phyloP scores from a whole-genome alignment of 2,797 vertebrate genomes.

The Distichodus sexfasciatus region DNA sequence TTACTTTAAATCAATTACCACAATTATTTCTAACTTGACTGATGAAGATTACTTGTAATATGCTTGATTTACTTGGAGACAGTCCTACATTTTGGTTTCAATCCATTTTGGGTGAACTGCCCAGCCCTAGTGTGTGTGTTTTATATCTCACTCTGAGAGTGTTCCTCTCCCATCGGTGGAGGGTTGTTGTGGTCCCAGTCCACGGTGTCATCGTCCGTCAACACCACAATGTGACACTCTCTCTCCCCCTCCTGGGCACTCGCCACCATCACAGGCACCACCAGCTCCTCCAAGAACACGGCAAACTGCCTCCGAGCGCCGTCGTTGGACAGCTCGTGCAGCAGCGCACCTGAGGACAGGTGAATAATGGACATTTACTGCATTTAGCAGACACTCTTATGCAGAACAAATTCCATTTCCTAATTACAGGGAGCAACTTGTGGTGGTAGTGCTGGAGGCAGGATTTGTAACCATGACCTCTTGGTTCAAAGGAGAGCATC shows the following conservation, averaged over 20 bases:
- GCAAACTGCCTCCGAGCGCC: slow-evolving; percentile 94
- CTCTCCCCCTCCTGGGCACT: slow-evolving; percentile 94
- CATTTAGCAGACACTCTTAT: not conserved
- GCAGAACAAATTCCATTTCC: no score
- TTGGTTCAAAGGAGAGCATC: no score
- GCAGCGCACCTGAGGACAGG: slow-evolving; percentile 84
- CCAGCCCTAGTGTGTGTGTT: not conserved
- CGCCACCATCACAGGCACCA: slow-evolving; percentile 96
- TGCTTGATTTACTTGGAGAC: no score
- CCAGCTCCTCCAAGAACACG: slow-evolving; percentile 98
- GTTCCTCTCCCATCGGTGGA: slow-evolving; percentile 98
- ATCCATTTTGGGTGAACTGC: not conserved
- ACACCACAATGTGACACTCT: slow-evolving; percentile 96
- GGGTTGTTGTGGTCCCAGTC: slow-evolving; percentile 99
- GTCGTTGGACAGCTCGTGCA: slow-evolving; percentile 98
- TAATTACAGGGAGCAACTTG: no score
- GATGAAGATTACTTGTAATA: no score
- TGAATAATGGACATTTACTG: no score
- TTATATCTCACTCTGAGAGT: slow-evolving; percentile 97
- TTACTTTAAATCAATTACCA: no score
- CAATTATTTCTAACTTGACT: no score
- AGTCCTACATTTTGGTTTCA: no score
- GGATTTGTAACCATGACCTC: no score
- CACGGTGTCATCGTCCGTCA: slow-evolving; percentile 96
- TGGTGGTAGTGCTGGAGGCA: no score